phyloP scores from a whole-genome alignment of 92 coral and sea anemone genomes.

The Parazoanthus atlanticus region DNA sequence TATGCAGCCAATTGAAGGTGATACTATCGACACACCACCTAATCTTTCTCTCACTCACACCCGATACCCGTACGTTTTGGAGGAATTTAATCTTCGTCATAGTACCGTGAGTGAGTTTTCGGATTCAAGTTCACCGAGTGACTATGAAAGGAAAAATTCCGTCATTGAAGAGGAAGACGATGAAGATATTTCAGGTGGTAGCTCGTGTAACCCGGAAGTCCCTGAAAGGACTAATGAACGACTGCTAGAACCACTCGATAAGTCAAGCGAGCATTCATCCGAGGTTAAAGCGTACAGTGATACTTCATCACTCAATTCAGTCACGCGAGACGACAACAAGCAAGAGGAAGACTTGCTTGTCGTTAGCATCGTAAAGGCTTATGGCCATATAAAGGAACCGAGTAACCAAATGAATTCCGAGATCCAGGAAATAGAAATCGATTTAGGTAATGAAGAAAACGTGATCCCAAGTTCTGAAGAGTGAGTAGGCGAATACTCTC shows the following conservation, averaged over 20 bases:
- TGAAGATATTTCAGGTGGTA: not conserved
- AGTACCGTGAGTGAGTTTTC: not conserved
- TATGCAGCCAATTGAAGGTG: no score
- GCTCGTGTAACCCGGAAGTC: conserved; percentile 11
- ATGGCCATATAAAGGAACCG: not conserved
- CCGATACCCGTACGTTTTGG: not conserved
- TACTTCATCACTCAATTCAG: not conserved
- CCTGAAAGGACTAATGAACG: conserved; percentile 15
- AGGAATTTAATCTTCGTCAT: not conserved
- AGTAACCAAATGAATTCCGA: not conserved
- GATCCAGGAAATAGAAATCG: not conserved
- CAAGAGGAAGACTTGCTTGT: not conserved
- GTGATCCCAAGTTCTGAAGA: not conserved
- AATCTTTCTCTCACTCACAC: not conserved
- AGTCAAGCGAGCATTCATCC: not conserved
- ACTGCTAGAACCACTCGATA: not conserved
- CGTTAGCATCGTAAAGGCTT: not conserved
- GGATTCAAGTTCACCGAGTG: not conserved
- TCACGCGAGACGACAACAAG: not conserved
- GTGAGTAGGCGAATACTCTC: not conserved
- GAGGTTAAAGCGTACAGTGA: not conserved
- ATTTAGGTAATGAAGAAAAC: not conserved
- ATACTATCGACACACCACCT: not conserved
- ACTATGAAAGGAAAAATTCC: not conserved
- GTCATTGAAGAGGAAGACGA: not conserved